Evolutionary conservation across 2,888 invertebrate genomes (phyloP), one percentile per base, ranked within the genome.

Genomic region (Tipula lateralis): DNA sequence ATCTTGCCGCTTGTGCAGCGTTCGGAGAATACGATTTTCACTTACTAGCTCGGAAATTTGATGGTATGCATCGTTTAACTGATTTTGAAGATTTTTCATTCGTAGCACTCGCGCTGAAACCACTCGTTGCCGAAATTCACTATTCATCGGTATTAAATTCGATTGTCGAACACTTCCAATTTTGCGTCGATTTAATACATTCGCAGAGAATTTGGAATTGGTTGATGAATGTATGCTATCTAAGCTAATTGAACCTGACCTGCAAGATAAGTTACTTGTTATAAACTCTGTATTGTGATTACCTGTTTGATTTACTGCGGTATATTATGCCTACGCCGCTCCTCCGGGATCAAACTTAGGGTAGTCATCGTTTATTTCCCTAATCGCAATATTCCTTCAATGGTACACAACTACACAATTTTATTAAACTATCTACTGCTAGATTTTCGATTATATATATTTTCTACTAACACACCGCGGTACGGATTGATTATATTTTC

Each of bases 1-100:
- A 87, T 96, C 95, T 87, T 96, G 96, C 84, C 96, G 92, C 88
- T 95, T 95, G 89, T 95, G 95, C 50, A 96, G 89, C 2, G 94
- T 95, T 87, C 94, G 93, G 34, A 96, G 89, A 50, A 95, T 91
- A 87, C 94, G 93, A 88, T 96, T 96, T 89, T 96, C 96, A 88
- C 94, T 92, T 1, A 92, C 91, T 80, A 94, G 88, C 88, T 94
- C 94, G 88, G 95, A 93, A 85, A 96, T 91, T 88, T 95, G 95
- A 87, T 93, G 94, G 88, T 95, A 95, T 0, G 95, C 95, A 89
- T 95, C 95, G 4, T 94, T 93, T 85, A 96, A 88, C 88, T 96
- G 95, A 89, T 95, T 96, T 90, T 96, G 96, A 86, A 95, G 90
- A 85, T 94, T 94, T 88, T 95, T 94, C 32, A 95, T 91, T 30